A percentile compares a stretch with the other conserved stretches of the same genome.
These are phyloP conservation scores for Ctenosaura bakeri DNA, from an alignment of 2,797 vertebrate species.

Conservation along the genomic window DNA sequence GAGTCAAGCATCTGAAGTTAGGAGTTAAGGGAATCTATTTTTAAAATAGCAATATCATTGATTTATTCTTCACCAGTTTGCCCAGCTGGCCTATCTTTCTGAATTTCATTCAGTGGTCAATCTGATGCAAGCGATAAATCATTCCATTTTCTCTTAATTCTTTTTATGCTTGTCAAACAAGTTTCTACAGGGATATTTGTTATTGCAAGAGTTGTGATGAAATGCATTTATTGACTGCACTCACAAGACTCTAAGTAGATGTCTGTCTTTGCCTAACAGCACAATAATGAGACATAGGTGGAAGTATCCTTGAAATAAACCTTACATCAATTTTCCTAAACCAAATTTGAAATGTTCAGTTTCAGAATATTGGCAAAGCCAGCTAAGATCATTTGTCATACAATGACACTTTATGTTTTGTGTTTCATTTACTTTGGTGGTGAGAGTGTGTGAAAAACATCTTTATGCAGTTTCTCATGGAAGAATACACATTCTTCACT, in stretches of 20 bases:
- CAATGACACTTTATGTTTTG: neutral
- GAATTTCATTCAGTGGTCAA: slow-evolving; percentile 58
- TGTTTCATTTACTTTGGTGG: slow-evolving; percentile 46
- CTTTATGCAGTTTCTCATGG: neutral
- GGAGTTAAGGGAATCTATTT: slow-evolving; percentile 46
- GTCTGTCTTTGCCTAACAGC: slow-evolving; percentile 54
- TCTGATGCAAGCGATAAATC: slow-evolving; percentile 59
- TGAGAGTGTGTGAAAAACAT: neutral
- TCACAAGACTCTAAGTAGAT: slow-evolving; percentile 50
- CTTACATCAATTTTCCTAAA: slow-evolving; percentile 45
- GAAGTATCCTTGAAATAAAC: slow-evolving; percentile 58
- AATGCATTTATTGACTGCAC: slow-evolving; percentile 62
- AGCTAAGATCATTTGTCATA: neutral
- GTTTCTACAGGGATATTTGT: slow-evolving; percentile 48
- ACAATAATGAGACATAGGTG: slow-evolving; percentile 50
- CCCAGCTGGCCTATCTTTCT: slow-evolving; percentile 55
- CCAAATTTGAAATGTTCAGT: slow-evolving; percentile 44
- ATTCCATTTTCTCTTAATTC: slow-evolving; percentile 51
- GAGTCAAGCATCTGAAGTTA: slow-evolving; percentile 45
- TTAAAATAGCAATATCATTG: slow-evolving; percentile 23
- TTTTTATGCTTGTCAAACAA: slow-evolving; percentile 57
- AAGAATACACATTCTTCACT: neutral
- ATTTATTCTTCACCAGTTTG: slow-evolving; percentile 60
- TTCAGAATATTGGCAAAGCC: slow-evolving; percentile 46
- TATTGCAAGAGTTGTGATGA: slow-evolving; percentile 64